These are phyloP conservation scores for Drosophila mayri DNA, from an alignment of 1,140 invertebrate genomes.

Conservation along the genomic window DNA sequence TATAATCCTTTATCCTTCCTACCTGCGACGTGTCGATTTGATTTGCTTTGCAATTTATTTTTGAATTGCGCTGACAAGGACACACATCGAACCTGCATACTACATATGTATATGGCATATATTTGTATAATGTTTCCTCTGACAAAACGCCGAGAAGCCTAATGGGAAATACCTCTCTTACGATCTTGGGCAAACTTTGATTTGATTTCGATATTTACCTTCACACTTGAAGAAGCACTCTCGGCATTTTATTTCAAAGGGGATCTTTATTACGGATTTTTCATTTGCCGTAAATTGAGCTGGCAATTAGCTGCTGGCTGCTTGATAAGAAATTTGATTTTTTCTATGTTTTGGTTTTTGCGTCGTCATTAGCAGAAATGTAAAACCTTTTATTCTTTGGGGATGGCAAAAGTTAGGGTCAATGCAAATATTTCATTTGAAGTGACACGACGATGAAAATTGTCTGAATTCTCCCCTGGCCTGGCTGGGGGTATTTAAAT, in stretches of 20 bases:
- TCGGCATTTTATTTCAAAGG: constrained; percentile 67
- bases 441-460: constrained; percentile 60
- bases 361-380: constrained; percentile 56
- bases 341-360: constrained; percentile 19
- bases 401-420: constrained; percentile 37
- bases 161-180: constrained; percentile 21
- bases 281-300: constrained; percentile 58
- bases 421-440: constrained; percentile 69
- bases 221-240: constrained; percentile 13
- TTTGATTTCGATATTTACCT: constrained; percentile 34
- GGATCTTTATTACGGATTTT: constrained; percentile 9
- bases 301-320: constrained; percentile 54
- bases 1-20: constrained; percentile 73
- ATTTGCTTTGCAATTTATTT: constrained; percentile 80
- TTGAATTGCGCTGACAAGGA: constrained; percentile 61
- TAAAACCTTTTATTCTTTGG: constrained; percentile 55
- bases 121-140: constrained; percentile 47
- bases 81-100: constrained; percentile 17
- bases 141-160: constrained; percentile 62
- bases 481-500: constrained; percentile 57
- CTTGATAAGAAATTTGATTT: constrained; percentile 27
- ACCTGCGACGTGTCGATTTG: constrained; percentile 74
- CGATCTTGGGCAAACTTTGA: constrained; percentile 7
- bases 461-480: constrained; percentile 42
- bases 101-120: background rate